phyloP scores from a whole-genome alignment of 2,797 vertebrate genomes.

The Peromyscus nudipes region DNA sequence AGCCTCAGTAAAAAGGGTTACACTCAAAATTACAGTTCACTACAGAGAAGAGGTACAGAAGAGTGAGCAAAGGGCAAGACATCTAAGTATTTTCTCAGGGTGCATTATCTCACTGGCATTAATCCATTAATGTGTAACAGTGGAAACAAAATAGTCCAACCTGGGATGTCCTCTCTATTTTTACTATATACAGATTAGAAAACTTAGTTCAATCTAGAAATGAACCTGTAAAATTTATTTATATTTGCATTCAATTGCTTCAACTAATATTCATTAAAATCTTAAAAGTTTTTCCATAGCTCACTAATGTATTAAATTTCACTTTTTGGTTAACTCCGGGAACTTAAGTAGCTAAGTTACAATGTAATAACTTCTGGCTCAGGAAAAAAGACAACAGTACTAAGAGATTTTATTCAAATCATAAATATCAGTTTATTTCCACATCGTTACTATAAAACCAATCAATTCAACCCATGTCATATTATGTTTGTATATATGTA shows the following conservation, averaged over 20 bases:
- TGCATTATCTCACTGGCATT: neutral
- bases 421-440: neutral
- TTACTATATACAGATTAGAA: neutral
- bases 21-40: neutral
- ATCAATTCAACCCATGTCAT: neutral
- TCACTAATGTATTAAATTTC: neutral
- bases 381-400: neutral
- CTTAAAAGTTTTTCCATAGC: neutral
- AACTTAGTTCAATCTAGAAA: neutral
- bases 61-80: neutral
- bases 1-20: neutral
- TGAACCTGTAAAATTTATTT: neutral
- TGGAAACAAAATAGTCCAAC: neutral
- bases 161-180: neutral
- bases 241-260: neutral
- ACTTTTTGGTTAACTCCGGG: neutral
- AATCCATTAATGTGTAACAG: neutral
- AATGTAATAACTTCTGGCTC: neutral
- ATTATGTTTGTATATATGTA: neutral
- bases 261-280: neutral
- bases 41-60: neutral
- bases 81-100: neutral
- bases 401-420: neutral
- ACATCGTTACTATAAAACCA: constrained; percentile 3
- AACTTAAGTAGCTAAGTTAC: neutral